A percentile compares a stretch with the other conserved stretches of the same genome.
Evolutionary conservation across 2,888 invertebrate species (phyloP).

Genomic region (Nymphalis polychloros): DNA sequence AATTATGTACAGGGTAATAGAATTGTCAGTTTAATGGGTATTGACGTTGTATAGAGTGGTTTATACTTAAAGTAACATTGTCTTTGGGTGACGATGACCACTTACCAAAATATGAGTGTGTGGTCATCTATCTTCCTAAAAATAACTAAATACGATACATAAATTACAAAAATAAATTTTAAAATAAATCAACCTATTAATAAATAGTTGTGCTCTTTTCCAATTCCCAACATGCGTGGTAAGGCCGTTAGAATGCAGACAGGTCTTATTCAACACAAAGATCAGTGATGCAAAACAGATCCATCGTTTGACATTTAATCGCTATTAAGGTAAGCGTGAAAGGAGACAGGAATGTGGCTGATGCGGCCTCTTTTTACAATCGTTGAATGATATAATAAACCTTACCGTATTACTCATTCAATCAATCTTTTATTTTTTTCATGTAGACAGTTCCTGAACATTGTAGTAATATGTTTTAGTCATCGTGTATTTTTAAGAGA

Average conservation of each 20-base stretch:
- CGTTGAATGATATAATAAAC: slow-evolving; percentile 33
- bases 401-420: slow-evolving; percentile 14
- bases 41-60: too few species aligned
- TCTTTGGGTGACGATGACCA: too few species aligned
- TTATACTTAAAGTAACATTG: too few species aligned
- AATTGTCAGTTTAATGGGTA: too few species aligned
- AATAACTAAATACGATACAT: too few species aligned
- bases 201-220: neutral
- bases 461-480: neutral
- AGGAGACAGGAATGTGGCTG: slow-evolving; percentile 65
- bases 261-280: slow-evolving; percentile 3
- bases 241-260: slow-evolving; percentile 12
- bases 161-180: neutral
- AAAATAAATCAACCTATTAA: neutral
- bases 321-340: slow-evolving; percentile 49
- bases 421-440: slow-evolving; percentile 20
- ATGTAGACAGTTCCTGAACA: slow-evolving; percentile 5
- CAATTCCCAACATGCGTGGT: neutral
- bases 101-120: too few species aligned
- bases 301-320: slow-evolving; percentile 40
- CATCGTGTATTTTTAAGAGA: slow-evolving; percentile 2
- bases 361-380: slow-evolving; percentile 47
- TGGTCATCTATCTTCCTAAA: too few species aligned
- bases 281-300: slow-evolving; percentile 37
- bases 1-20: too few species aligned